phyloP scores from a whole-genome alignment of 2,113 vertebrate species.

The Eretmochelys imbricata region DNA sequence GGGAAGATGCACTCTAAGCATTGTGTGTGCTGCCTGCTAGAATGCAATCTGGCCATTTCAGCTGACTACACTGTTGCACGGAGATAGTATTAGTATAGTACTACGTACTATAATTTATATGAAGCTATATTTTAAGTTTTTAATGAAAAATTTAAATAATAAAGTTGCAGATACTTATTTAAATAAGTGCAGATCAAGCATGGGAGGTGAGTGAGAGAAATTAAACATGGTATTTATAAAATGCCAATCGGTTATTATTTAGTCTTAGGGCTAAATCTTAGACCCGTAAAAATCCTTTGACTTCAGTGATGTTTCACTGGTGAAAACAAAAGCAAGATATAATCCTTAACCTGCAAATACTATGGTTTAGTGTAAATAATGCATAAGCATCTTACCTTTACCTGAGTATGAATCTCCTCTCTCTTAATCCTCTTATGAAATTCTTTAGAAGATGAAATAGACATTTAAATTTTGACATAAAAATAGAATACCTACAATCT shows the following conservation, averaged over 20 bases:
- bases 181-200: background rate
- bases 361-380: background rate
- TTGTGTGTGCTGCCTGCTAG: background rate
- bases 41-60: background rate
- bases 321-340: background rate
- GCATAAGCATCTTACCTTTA: background rate
- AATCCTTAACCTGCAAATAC: background rate
- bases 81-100: background rate
- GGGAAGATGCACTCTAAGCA: background rate
- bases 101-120: background rate
- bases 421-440: background rate
- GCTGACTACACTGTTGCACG: background rate
- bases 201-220: background rate
- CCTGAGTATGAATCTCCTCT: background rate
- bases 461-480: too few relatives aligned
- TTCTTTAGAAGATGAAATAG: too few relatives aligned
- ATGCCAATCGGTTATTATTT: background rate
- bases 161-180: background rate
- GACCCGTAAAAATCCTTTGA: background rate
- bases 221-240: background rate
- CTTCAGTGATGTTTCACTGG: background rate
- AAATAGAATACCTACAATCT: too few relatives aligned
- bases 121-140: background rate
- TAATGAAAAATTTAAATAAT: background rate
- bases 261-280: background rate